Percentiles rank a stretch among this genome's conserved stretches.
Evolutionary conservation across 64 coral and sea anemone species (phyloP).

Genomic region (Orbicella faveolata): DNA sequence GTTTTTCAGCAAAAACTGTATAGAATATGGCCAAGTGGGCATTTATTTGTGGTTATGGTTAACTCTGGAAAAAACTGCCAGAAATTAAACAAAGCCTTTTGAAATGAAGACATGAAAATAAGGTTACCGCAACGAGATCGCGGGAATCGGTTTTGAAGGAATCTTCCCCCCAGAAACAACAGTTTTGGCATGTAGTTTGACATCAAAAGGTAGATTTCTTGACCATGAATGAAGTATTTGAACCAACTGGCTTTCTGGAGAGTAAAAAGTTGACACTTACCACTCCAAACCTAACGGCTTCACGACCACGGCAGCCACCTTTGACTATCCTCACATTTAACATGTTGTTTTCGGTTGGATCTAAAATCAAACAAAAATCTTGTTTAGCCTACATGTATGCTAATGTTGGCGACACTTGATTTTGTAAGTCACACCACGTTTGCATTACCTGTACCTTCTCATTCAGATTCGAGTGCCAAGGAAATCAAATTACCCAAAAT

Average conservation of each 20-base stretch:
- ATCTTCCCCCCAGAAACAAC: too few species aligned
- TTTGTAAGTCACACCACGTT: too few species aligned
- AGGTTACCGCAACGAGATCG: too few species aligned
- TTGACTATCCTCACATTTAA: slow-evolving; percentile 60
- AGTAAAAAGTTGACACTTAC: neutral
- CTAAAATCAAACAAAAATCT: neutral
- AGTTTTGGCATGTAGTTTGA: too few species aligned
- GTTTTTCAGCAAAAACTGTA: too few species aligned
- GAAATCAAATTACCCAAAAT: neutral
- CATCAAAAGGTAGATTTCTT: neutral
- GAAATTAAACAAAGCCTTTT: too few species aligned
- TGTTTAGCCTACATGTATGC: neutral
- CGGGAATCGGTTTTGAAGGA: too few species aligned
- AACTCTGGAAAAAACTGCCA: too few species aligned
- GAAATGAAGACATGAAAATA: too few species aligned
- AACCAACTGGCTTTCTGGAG: neutral
- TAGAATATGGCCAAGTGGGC: too few species aligned
- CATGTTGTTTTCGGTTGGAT: slow-evolving; percentile 21
- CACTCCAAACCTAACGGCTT: slow-evolving; percentile 39
- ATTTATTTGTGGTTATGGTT: too few species aligned
- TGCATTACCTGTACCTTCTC: neutral
- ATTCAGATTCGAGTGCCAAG: neutral
- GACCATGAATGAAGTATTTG: neutral
- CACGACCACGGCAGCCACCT: slow-evolving; percentile 69
- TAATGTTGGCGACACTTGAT: too few species aligned